Conservation (phyloP, 2,888 invertebrate genomes). For the Empis stercorea region DNA sequence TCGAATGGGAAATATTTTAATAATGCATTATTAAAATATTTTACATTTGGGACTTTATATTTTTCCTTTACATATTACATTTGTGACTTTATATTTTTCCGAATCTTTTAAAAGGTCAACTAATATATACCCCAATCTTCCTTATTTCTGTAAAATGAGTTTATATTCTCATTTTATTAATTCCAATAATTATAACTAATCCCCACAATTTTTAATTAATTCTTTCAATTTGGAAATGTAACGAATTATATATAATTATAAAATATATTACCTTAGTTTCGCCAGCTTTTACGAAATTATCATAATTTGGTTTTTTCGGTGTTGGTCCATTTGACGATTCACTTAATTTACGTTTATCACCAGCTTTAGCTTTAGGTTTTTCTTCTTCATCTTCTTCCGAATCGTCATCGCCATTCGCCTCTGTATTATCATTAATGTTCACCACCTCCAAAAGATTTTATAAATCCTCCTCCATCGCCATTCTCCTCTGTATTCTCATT, state of each 20-base stretch:
- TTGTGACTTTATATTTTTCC: no score
- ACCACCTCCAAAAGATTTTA: slow-evolving; percentile 27
- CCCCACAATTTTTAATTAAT: no score
- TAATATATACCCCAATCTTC: no score
- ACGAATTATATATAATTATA: slow-evolving; percentile 8
- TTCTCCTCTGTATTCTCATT: no score
- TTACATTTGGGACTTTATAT: slow-evolving; percentile 28
- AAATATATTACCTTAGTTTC: slow-evolving; percentile 15
- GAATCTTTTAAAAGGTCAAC: no score
- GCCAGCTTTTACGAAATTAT: slow-evolving; percentile 56
- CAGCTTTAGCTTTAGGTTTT: slow-evolving; percentile 18
- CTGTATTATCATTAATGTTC: no score
- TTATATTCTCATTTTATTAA: no score
- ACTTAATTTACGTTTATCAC: slow-evolving; percentile 36
- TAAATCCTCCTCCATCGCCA: no score
- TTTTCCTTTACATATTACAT: slow-evolving; percentile 47
- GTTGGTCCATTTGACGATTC: no score
- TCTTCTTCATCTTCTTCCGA: slow-evolving; percentile 24
- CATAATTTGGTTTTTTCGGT: slow-evolving; percentile 48
- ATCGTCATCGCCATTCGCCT: no score
- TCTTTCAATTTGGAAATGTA: slow-evolving; percentile 1
- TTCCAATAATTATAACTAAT: no score
- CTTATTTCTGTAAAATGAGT: no score
- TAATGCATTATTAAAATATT: slow-evolving; percentile 9
- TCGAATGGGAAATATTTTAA: slow-evolving; percentile 9